Conservation (phyloP, 2,888 invertebrate genomes). For the Idaea aversata region DNA sequence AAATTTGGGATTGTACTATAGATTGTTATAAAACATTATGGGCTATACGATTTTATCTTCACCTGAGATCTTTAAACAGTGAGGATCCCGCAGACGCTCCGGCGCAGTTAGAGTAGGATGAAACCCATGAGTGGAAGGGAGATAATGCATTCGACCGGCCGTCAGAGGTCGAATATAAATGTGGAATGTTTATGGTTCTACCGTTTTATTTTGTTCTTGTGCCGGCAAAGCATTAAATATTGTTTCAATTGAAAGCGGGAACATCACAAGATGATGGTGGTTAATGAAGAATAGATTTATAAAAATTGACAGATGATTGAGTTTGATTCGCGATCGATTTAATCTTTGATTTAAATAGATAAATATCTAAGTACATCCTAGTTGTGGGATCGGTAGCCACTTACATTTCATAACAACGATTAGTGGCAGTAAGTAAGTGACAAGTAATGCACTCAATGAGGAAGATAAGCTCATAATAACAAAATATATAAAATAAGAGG, state of each 20-base stretch:
- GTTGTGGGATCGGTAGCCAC: neutral
- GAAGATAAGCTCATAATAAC: neutral
- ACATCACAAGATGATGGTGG: conserved; percentile 62
- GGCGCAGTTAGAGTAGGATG: conserved; percentile 67
- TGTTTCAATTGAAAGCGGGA: conserved; percentile 79
- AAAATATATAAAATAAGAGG: no score
- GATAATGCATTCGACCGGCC: conserved; percentile 53
- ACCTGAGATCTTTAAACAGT: conserved; percentile 64
- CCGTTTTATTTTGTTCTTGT: conserved; percentile 78
- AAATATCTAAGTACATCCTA: neutral
- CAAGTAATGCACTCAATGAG: neutral
- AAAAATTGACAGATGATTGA: conserved; percentile 65
- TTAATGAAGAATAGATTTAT: conserved; percentile 74
- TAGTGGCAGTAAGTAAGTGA: neutral
- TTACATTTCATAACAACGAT: neutral
- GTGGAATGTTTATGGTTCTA: conserved; percentile 81
- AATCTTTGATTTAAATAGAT: conserved; percentile 1
- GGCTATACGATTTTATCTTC: conserved; percentile 75
- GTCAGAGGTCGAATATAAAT: conserved; percentile 78
- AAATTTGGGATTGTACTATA: conserved; percentile 32
- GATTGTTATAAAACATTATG: conserved; percentile 77
- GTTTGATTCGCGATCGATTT: conserved; percentile 59
- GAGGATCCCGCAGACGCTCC: conserved; percentile 68
- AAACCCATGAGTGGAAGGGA: conserved; percentile 39
- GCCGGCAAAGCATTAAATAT: conserved; percentile 76